Evolutionary conservation across 2,888 invertebrate species (phyloP).

Genomic region (Amphimallon solstitiale): DNA sequence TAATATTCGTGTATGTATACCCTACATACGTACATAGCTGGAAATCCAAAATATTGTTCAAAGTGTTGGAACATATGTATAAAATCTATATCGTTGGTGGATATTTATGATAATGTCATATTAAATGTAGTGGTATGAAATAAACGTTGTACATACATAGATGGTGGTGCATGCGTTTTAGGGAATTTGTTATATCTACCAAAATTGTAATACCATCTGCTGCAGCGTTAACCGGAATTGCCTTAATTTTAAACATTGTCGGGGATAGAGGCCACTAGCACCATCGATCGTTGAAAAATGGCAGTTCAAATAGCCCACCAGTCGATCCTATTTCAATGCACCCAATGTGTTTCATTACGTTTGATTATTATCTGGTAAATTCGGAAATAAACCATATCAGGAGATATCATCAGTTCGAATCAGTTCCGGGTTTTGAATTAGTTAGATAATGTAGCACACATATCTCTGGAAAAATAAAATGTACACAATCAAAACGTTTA

Average conservation of each 20-base stretch:
- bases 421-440: no score
- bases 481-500: no score
- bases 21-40: no score
- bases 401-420: neutral
- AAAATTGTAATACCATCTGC: neutral
- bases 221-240: neutral
- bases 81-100: neutral
- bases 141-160: neutral
- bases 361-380: conserved; percentile 11
- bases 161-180: neutral
- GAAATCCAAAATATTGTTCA: no score
- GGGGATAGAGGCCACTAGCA: neutral
- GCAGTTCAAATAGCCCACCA: conserved; percentile 6
- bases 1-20: no score
- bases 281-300: conserved; percentile 11
- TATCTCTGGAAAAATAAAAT: no score
- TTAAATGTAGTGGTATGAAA: conserved; percentile 9
- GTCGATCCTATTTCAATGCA: conserved; percentile 12
- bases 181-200: neutral
- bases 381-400: neutral
- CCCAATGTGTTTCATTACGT: conserved; percentile 2
- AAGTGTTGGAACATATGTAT: no score
- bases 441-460: no score
- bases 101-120: conserved; percentile 4
- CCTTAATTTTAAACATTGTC: conserved; percentile 18